Conservation (phyloP, 1,140 invertebrate genomes). For the Luehdorfia chinensis region DNA sequence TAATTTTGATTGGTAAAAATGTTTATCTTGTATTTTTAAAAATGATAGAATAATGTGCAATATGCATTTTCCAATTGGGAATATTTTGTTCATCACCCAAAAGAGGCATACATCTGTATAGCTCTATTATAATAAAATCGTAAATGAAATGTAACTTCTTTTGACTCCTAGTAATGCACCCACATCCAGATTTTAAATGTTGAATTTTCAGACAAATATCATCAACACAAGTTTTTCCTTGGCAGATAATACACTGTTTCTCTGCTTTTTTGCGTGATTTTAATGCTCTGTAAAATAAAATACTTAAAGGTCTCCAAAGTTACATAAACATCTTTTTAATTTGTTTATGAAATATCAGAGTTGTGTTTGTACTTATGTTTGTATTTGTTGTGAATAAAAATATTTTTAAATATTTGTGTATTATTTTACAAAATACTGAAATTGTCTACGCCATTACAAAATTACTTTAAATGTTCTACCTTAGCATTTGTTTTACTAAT, state of each 20-base stretch:
- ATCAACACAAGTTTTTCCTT: background rate
- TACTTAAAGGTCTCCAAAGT: too few relatives aligned
- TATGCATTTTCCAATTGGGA: conserved; percentile 55
- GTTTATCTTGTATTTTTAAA: conserved; percentile 31
- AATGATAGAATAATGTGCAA: conserved; percentile 42
- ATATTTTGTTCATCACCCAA: conserved; percentile 47
- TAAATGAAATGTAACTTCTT: conserved; percentile 11
- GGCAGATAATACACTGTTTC: background rate
- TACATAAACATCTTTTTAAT: too few relatives aligned
- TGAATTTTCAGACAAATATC: conserved; percentile 1
- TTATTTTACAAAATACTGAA: too few relatives aligned
- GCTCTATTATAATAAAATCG: conserved; percentile 45
- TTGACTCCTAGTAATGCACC: conserved; percentile 21
- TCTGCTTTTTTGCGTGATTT: too few relatives aligned
- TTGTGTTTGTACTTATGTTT: conserved; percentile 50
- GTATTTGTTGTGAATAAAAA: conserved; percentile 54
- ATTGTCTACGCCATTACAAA: too few relatives aligned
- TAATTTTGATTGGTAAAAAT: too few relatives aligned
- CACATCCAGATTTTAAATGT: background rate
- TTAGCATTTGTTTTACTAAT: too few relatives aligned
- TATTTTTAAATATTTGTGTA: conserved; percentile 28
- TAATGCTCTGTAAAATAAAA: too few relatives aligned
- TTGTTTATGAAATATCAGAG: conserved; percentile 16
- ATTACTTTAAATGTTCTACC: too few relatives aligned
- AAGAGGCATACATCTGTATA: conserved; percentile 56